Evolutionary conservation across 2,888 invertebrate genomes (phyloP).

Genomic region (Drosophila peninsularis): DNA sequence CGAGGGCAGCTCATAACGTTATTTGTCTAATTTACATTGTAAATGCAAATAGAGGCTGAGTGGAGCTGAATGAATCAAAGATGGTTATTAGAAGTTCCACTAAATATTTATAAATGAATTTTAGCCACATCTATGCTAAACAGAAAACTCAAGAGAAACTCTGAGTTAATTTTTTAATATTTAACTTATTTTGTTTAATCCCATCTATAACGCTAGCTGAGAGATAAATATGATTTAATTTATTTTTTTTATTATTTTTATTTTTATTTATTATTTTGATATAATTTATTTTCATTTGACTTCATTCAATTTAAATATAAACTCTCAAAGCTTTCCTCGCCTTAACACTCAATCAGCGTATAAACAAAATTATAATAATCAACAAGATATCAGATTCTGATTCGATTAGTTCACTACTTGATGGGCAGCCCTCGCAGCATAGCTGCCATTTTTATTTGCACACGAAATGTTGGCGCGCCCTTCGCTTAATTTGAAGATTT

Average conservation of each 20-base stretch:
- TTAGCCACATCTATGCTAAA: no score
- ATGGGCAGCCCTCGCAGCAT: slow-evolving; percentile 3
- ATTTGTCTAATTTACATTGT: not conserved
- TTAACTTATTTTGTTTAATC: no score
- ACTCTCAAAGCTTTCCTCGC: no score
- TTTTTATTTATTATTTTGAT: no score
- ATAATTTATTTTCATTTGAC: no score
- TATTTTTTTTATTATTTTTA: no score
- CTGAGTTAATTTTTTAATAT: no score
- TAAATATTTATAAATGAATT: not conserved
- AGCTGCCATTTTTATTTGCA: slow-evolving; percentile 36
- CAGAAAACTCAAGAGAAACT: no score
- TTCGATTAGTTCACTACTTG: not conserved
- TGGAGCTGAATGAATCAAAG: not conserved
- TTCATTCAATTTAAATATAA: no score
- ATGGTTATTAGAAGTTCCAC: not conserved
- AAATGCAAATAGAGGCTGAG: not conserved
- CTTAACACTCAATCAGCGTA: no score
- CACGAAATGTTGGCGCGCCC: slow-evolving; percentile 56
- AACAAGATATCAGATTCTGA: not conserved
- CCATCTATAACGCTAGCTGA: no score
- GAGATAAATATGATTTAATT: no score
- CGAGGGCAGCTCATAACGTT: slow-evolving; percentile 7
- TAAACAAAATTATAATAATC: not conserved
- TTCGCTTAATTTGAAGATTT: slow-evolving; percentile 44